phyloP scores from a whole-genome alignment of 2,113 vertebrate genomes.

The Neoarius graeffei region DNA sequence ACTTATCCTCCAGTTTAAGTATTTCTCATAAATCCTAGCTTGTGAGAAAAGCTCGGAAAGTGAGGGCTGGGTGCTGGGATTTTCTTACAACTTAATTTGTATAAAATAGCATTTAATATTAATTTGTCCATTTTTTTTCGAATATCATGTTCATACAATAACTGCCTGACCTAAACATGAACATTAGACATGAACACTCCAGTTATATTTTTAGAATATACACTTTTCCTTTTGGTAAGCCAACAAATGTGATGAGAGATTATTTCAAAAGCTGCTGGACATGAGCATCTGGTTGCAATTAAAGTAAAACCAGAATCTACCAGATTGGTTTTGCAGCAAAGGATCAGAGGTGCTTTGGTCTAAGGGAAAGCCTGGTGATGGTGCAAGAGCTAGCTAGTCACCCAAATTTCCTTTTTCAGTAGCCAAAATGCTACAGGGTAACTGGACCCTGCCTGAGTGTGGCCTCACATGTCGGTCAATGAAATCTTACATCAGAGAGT shows the following conservation, averaged over 20 bases:
- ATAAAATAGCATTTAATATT: not conserved
- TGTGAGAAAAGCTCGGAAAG: not conserved
- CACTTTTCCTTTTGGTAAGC: constrained; percentile 45
- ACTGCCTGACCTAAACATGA: not conserved
- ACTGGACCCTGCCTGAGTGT: constrained; percentile 57
- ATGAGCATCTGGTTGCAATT: constrained; percentile 58
- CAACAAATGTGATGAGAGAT: constrained; percentile 50
- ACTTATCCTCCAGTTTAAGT: not conserved
- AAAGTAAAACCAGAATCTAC: constrained; percentile 59
- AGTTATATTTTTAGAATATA: constrained; percentile 28
- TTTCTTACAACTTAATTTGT: not conserved
- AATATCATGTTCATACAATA: not conserved
- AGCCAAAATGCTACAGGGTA: constrained; percentile 54
- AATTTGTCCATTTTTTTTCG: not conserved
- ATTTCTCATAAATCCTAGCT: constrained; percentile 1
- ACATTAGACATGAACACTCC: not conserved
- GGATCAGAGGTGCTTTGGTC: constrained; percentile 32
- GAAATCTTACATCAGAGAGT: constrained; percentile 42
- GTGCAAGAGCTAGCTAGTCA: constrained; percentile 34
- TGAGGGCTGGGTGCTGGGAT: not conserved
- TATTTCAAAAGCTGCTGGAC: constrained; percentile 57
- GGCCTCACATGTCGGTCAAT: constrained; percentile 41
- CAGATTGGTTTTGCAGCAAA: constrained; percentile 53
- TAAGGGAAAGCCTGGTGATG: constrained; percentile 38
- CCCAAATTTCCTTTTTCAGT: constrained; percentile 27